Evolutionary conservation across 1,140 invertebrate genomes (phyloP).

Genomic region (Drosophila obscura): DNA sequence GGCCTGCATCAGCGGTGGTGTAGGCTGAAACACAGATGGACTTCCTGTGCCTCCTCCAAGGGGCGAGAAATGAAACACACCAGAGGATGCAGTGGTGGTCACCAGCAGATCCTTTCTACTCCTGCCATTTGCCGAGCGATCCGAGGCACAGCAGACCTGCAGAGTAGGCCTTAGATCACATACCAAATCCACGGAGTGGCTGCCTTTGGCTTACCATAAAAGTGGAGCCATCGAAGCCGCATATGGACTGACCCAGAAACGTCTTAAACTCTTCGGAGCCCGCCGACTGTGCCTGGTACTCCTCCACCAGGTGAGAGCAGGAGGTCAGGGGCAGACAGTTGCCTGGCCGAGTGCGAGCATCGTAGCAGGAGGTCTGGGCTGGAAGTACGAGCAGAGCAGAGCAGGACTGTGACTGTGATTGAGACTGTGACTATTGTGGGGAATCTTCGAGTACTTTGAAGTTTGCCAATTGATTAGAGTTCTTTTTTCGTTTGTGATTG

Average conservation of each 20-base stretch:
- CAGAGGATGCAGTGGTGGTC: slow-evolving; percentile 18
- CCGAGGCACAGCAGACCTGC: slow-evolving; percentile 58
- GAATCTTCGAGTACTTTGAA: neutral
- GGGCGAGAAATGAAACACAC: slow-evolving; percentile 51
- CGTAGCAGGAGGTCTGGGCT: slow-evolving; percentile 75
- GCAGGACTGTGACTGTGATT: slow-evolving; percentile 13
- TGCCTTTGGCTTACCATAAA: slow-evolving; percentile 77
- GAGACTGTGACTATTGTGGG: neutral
- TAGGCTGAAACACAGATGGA: slow-evolving; percentile 59
- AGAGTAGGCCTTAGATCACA: too few relatives aligned
- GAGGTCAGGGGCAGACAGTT: slow-evolving; percentile 84
- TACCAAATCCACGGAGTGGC: neutral
- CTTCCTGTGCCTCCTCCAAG: slow-evolving; percentile 26
- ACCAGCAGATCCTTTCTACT: slow-evolving; percentile 54
- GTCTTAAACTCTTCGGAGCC: slow-evolving; percentile 53
- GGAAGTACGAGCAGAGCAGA: slow-evolving; percentile 35
- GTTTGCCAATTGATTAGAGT: slow-evolving; percentile 37
- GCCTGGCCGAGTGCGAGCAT: slow-evolving; percentile 80
- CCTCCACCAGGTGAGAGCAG: slow-evolving; percentile 84
- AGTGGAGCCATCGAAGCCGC: slow-evolving; percentile 84
- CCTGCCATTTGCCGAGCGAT: slow-evolving; percentile 25
- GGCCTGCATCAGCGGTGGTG: slow-evolving; percentile 50
- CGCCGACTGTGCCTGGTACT: slow-evolving; percentile 61
- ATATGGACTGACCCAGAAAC: slow-evolving; percentile 85
- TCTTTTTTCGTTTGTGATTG: slow-evolving; percentile 31